These are phyloP conservation scores for Rhaphigaster nebulosa DNA, from an alignment of 2,888 invertebrate species.

Conservation along the genomic window DNA sequence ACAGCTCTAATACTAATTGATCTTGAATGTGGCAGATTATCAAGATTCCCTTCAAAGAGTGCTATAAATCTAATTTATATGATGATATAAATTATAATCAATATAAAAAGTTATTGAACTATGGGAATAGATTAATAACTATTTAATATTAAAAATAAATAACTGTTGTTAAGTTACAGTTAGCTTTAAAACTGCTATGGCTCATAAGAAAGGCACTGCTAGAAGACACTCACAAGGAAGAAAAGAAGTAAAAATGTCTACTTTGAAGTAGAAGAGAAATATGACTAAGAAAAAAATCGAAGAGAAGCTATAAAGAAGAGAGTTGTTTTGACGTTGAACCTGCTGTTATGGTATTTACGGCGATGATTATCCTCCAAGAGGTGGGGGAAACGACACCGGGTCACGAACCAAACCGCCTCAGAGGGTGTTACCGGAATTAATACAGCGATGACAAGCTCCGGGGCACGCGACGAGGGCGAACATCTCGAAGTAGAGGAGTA, in stretches of 20 bases:
- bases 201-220: not conserved
- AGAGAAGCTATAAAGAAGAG: not conserved
- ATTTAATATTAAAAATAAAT: too few relatives aligned
- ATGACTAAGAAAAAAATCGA: not conserved
- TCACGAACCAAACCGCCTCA: not conserved
- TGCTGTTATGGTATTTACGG: not conserved
- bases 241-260: not conserved
- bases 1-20: too few relatives aligned
- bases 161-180: too few relatives aligned
- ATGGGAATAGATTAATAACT: too few relatives aligned
- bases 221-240: not conserved
- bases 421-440: constrained; percentile 3
- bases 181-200: not conserved
- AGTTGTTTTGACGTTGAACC: constrained; percentile 30
- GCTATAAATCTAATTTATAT: too few relatives aligned
- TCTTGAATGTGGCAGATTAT: too few relatives aligned
- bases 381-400: not conserved
- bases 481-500: not conserved
- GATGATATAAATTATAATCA: too few relatives aligned
- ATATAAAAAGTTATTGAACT: too few relatives aligned
- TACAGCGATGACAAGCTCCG: not conserved
- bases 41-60: too few relatives aligned
- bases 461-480: not conserved
- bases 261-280: not conserved
- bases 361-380: not conserved